Conservation (phyloP, 1,140 invertebrate species). For the Macrotrachela quadricornifera region DNA sequence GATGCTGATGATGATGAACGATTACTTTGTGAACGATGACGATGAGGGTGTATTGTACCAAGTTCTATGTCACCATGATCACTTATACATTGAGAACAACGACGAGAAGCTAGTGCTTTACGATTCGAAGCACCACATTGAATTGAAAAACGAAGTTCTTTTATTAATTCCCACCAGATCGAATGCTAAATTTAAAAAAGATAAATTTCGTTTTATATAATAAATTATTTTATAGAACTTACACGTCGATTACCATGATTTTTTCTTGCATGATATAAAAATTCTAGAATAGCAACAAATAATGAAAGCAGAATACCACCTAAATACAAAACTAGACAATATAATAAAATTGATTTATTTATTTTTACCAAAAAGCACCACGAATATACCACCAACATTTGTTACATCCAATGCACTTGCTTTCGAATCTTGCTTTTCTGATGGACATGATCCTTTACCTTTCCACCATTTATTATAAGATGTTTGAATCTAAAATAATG, state of each 20-base stretch:
- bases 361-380: constrained; percentile 54
- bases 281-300: background rate
- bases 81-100: background rate
- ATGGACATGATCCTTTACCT: too few relatives aligned
- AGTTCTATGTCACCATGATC: too few relatives aligned
- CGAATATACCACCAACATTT: constrained; percentile 83
- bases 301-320: constrained; percentile 26
- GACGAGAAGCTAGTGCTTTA: constrained; percentile 9
- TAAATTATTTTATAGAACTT: background rate
- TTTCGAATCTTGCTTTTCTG: constrained; percentile 67
- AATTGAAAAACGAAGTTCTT: constrained; percentile 72
- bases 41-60: too few relatives aligned
- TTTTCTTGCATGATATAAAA: background rate
- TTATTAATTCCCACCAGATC: constrained; percentile 75
- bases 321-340: constrained; percentile 20
- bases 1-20: too few relatives aligned
- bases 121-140: constrained; percentile 51
- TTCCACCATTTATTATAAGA: constrained; percentile 89
- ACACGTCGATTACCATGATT: background rate
- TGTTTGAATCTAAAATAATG: constrained; percentile 47
- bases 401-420: constrained; percentile 75
- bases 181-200: constrained; percentile 43
- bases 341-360: too few relatives aligned
- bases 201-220: too few relatives aligned
- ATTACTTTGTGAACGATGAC: too few relatives aligned